A percentile compares a stretch with the other conserved stretches of the same genome.
These are phyloP conservation scores for Ladona fulva DNA, from an alignment of 1,140 invertebrate species.

Conservation along the genomic window DNA sequence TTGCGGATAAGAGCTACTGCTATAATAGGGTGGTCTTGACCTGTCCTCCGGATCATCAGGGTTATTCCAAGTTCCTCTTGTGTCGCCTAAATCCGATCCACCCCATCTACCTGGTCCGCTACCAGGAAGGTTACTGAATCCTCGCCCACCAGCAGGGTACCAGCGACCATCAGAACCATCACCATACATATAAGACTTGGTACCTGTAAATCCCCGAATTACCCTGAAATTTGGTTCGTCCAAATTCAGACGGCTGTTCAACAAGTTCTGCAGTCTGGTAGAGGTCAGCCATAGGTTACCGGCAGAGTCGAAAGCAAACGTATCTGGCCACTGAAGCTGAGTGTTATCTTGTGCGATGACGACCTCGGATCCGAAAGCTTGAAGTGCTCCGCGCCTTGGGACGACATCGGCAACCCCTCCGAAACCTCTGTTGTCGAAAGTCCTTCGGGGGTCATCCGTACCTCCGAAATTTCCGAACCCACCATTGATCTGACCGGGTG, in stretches of 20 bases:
- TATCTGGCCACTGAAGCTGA: constrained; percentile 59
- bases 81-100: background rate
- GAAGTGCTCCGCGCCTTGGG: background rate
- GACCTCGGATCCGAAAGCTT: constrained; percentile 36
- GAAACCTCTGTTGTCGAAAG: background rate
- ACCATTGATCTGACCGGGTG: background rate
- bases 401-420: background rate
- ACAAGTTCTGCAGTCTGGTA: constrained; percentile 53
- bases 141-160: background rate
- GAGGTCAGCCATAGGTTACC: constrained; percentile 54
- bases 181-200: constrained; percentile 53
- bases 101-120: background rate
- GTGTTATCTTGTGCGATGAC: constrained; percentile 52
- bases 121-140: background rate
- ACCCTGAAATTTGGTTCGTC: constrained; percentile 50
- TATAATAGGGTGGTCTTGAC: background rate
- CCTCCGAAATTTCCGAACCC: background rate
- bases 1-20: background rate
- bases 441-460: background rate
- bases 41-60: background rate
- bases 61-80: background rate
- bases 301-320: constrained; percentile 53
- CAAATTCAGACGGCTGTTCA: constrained; percentile 42
- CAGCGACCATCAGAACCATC: constrained; percentile 18
- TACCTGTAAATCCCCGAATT: constrained; percentile 41